Base-by-base conservation (phyloP, 2,797 vertebrate species). In the Pangasius sanitwongsei region DNA sequence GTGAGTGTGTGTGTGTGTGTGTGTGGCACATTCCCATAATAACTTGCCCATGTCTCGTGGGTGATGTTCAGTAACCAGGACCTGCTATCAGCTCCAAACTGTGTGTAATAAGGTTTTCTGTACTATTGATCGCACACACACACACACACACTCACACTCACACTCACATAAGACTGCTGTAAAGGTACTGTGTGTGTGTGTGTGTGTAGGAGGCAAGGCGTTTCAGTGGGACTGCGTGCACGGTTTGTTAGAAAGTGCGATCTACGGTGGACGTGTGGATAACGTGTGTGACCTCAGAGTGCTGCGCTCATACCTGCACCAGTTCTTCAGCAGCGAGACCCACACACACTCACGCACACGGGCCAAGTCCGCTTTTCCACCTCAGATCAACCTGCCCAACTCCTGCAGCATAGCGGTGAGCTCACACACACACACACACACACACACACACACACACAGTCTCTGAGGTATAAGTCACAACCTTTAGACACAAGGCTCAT, bases 231-330 rank as follows among this genome's bases (percentile, higher is more conserved):
- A 99, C 93, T 98, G 97, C 92, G 97, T 99, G 82, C 97, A 97
- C 53, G 98, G 98, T 55, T 96, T 99, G 80, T 94, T 99, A 94
- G 98, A 99, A 95, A 98, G 96, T 87, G 98, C 98, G 87, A 97
- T 99, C 94, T 99, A 99, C 84, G 98, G 98, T 48, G 98, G 98
- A 59, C 97, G 97, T 75, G 95, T 99, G 28, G 98, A 99, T 94
- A 99, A 99, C 92, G 95, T 94, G 78, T 98, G 97, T 53, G 98
- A 99, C 95, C 97, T 98, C 89, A 95, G 96, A 87, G 96, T 99
- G 93, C 96, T 99, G 90, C 97, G 97, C 6, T 99, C 98, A 61
- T 99, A 99, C 93, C 95, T 99, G 89, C 97, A 98, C 89, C 97
- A 98, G 93, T 98, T 98, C 94, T 99, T 99, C 93, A 98, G 96